phyloP scores from a whole-genome alignment of 2,797 vertebrate species.

The Myotis vivesi region DNA sequence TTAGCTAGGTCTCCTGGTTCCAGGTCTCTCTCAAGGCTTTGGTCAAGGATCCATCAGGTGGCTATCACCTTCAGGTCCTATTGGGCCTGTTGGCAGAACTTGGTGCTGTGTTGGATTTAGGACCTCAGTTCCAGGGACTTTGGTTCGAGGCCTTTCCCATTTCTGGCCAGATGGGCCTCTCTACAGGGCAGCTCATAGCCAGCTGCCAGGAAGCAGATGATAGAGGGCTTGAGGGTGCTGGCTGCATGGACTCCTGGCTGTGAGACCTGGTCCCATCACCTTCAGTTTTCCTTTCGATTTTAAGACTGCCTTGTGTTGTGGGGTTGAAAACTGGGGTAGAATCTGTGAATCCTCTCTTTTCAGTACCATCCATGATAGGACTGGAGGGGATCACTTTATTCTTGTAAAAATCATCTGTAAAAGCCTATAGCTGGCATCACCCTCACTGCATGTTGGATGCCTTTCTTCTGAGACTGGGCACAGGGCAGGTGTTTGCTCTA shows the following conservation, averaged over 20 bases:
- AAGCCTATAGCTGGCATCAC: not conserved
- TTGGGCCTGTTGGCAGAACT: not conserved
- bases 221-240: not conserved
- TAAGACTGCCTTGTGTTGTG: fast-evolving
- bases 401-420: not conserved
- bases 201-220: not conserved
- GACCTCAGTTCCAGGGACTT: not conserved
- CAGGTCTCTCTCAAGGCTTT: not conserved
- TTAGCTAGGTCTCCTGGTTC: not conserved
- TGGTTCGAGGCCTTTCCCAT: not conserved
- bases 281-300: not conserved
- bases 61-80: not conserved
- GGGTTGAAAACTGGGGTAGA: fast-evolving
- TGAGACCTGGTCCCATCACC: not conserved
- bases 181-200: not conserved
- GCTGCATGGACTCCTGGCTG: not conserved
- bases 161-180: not conserved
- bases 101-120: not conserved
- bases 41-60: too few species aligned
- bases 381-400: not conserved
- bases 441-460: too few species aligned
- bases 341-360: not conserved
- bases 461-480: not conserved
- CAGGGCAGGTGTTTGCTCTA: not conserved
- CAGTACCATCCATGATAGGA: not conserved